phyloP scores from a whole-genome alignment of 2,797 vertebrate species.

The Austrolebias charrua region DNA sequence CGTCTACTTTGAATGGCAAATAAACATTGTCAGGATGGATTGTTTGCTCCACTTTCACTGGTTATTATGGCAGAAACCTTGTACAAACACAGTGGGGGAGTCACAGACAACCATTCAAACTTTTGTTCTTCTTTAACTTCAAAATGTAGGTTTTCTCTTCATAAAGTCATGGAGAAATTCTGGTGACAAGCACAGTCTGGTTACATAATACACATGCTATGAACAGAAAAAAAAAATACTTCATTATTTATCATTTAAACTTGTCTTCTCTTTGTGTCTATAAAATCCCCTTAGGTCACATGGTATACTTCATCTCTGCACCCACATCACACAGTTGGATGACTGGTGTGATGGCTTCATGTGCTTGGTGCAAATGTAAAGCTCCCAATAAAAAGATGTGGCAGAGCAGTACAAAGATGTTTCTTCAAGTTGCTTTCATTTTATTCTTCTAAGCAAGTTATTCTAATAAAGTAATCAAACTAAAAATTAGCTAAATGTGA shows the following conservation, averaged over 20 bases:
- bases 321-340: not conserved
- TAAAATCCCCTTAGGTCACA: constrained; percentile 4
- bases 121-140: not conserved
- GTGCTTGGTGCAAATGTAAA: not conserved
- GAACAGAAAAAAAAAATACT: constrained; percentile 4
- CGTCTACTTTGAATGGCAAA: constrained; percentile 14
- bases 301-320: not conserved
- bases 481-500: not conserved
- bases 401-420: not conserved
- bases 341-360: not conserved
- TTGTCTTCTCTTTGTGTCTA: not conserved
- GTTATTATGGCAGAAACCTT: not conserved
- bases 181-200: not conserved
- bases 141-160: not conserved
- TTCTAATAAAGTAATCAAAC: not conserved
- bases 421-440: not conserved
- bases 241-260: not conserved
- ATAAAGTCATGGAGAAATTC: not conserved
- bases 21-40: constrained; percentile 8
- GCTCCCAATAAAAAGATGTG: not conserved
- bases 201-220: not conserved
- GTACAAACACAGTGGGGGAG: not conserved
- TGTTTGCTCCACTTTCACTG: not conserved
- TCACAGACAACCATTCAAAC: constrained; percentile 3
- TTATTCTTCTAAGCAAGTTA: not conserved